Percentiles rank a stretch among this genome's conserved stretches.
Evolutionary conservation across 2,888 invertebrate genomes (phyloP).

Genomic region (Bombyx huttoni): DNA sequence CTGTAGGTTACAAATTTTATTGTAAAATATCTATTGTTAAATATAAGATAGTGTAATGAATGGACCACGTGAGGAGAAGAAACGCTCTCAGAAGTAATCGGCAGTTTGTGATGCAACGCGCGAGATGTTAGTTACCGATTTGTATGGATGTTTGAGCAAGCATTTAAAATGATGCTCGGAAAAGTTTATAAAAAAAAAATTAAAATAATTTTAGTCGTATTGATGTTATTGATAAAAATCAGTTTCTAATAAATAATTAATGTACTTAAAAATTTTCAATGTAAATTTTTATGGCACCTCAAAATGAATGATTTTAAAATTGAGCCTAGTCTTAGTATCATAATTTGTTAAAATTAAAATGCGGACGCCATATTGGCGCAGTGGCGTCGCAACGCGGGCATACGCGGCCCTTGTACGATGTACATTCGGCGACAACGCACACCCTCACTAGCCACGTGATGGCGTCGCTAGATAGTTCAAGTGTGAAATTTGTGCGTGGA

Average conservation of each 20-base stretch:
- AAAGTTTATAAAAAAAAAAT: constrained; percentile 11
- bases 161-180: constrained; percentile 67
- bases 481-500: constrained; percentile 39
- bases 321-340: constrained; percentile 67
- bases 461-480: constrained; percentile 41
- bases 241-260: constrained; percentile 66
- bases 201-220: constrained; percentile 65
- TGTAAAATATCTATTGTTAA: constrained; percentile 58
- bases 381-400: constrained; percentile 10
- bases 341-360: constrained; percentile 48
- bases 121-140: constrained; percentile 58
- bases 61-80: constrained; percentile 59
- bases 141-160: constrained; percentile 63
- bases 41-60: constrained; percentile 50
- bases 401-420: constrained; percentile 2
- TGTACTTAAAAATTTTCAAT: constrained; percentile 68
- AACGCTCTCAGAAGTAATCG: constrained; percentile 64
- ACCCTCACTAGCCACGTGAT: constrained; percentile 31
- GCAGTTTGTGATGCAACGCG: constrained; percentile 45
- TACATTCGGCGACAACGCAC: constrained; percentile 43
- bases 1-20: constrained; percentile 70
- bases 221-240: constrained; percentile 67
- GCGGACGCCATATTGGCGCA: constrained; percentile 31
- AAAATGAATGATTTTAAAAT: constrained; percentile 53
- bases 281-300: constrained; percentile 66